Conservation (phyloP, 2,888 invertebrate genomes). For the Meiosimyza decipiens region DNA sequence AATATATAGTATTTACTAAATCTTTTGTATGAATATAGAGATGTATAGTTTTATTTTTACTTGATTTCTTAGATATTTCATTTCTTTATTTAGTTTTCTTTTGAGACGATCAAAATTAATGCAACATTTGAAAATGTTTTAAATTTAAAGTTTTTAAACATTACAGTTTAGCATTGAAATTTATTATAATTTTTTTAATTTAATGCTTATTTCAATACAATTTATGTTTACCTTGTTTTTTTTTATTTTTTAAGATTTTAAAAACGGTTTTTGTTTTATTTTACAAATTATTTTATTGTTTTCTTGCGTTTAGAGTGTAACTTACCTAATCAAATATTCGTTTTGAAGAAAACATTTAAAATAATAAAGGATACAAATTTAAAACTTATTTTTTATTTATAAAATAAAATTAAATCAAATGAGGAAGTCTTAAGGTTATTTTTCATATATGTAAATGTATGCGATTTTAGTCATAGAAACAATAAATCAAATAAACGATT, state of each 20-base stretch:
- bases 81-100: conserved; percentile 22
- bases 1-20: conserved; percentile 40
- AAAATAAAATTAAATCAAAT: too few species aligned
- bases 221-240: neutral
- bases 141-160: conserved; percentile 23
- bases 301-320: neutral
- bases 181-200: neutral
- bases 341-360: too few species aligned
- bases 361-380: too few species aligned
- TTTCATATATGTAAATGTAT: too few species aligned
- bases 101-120: conserved; percentile 34
- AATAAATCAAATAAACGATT: too few species aligned
- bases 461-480: too few species aligned
- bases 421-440: too few species aligned
- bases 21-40: conserved; percentile 42
- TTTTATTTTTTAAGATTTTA: neutral
- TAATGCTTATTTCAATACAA: neutral
- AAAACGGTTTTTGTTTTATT: neutral
- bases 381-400: too few species aligned
- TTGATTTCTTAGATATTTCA: conserved; percentile 12
- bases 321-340: too few species aligned
- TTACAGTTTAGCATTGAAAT: conserved; percentile 1
- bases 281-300: conserved; percentile 1
- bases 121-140: conserved; percentile 24
- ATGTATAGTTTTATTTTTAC: conserved; percentile 30